Conservation (phyloP, 2,888 invertebrate species). For the Macrostomum cliftonense region DNA sequence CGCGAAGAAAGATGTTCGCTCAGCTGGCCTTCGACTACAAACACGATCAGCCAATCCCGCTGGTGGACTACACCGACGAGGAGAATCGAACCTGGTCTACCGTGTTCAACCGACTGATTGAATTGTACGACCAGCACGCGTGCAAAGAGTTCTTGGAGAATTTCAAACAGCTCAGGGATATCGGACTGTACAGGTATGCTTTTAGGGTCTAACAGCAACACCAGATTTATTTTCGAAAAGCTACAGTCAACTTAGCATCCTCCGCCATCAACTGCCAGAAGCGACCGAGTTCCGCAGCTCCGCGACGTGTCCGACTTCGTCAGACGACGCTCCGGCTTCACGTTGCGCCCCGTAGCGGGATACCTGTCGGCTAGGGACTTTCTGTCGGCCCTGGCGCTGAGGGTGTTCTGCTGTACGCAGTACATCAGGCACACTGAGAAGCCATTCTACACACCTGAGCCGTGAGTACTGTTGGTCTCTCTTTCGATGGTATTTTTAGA, state of each 20-base stretch:
- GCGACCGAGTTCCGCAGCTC: conserved; percentile 74
- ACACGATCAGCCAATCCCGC: conserved; percentile 77
- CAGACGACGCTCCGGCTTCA: conserved; percentile 78
- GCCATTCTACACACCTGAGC: conserved; percentile 94
- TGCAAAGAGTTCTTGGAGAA: conserved; percentile 92
- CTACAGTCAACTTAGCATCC: no score
- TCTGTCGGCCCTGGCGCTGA: conserved; percentile 57
- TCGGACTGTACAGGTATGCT: conserved; percentile 32
- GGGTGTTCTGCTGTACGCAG: conserved; percentile 65
- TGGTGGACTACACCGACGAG: conserved; percentile 67
- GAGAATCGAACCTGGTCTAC: conserved; percentile 63
- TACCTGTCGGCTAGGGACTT: conserved; percentile 61
- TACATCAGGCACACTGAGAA: conserved; percentile 88
- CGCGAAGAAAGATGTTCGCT: conserved; percentile 69
- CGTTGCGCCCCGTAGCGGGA: conserved; percentile 73
- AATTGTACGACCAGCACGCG: conserved; percentile 78
- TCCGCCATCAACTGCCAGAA: no score
- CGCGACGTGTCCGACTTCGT: conserved; percentile 72
- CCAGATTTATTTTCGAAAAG: no score
- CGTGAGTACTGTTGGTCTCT: conserved; percentile 45
- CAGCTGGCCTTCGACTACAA: conserved; percentile 87
- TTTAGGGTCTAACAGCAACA: no score
- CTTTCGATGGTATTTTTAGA: no score
- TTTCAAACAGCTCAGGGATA: conserved; percentile 73
- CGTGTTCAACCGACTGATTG: conserved; percentile 67